Conservation (phyloP, 1,140 invertebrate species). For the Doryteuthis pealeii region DNA sequence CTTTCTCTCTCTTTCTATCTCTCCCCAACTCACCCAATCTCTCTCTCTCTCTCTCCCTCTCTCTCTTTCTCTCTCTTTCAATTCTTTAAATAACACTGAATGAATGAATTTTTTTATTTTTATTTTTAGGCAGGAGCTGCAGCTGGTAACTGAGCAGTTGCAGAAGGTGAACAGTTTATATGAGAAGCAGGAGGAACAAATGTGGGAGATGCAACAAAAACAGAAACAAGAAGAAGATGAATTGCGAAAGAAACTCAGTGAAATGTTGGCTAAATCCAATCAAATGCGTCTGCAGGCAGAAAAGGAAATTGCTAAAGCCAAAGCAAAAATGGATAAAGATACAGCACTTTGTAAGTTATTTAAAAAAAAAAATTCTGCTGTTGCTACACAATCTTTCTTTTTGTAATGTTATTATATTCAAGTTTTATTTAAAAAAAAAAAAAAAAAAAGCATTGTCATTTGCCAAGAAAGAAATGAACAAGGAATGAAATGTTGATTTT, state of each 20-base stretch:
- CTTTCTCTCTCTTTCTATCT: too few relatives aligned
- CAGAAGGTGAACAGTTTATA: slow-evolving; percentile 35
- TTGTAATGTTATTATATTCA: too few relatives aligned
- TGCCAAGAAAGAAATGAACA: too few relatives aligned
- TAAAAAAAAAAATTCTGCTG: not conserved
- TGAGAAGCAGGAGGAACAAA: slow-evolving; percentile 43
- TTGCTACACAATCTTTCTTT: too few relatives aligned
- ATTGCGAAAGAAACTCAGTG: slow-evolving; percentile 32
- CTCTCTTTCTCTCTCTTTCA: too few relatives aligned
- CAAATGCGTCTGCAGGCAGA: slow-evolving; percentile 29
- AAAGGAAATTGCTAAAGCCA: slow-evolving; percentile 35
- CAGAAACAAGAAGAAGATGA: slow-evolving; percentile 42
- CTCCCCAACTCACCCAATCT: too few relatives aligned
- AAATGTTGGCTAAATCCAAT: slow-evolving; percentile 32
- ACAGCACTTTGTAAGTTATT: slow-evolving; percentile 46
- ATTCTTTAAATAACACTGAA: too few relatives aligned
- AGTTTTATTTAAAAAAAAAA: too few relatives aligned
- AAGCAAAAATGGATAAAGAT: slow-evolving; percentile 37
- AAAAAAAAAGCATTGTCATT: too few relatives aligned
- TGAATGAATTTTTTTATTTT: too few relatives aligned
- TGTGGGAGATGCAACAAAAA: slow-evolving; percentile 42
- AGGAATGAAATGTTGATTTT: too few relatives aligned
- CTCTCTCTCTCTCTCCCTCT: too few relatives aligned
- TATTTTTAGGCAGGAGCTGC: slow-evolving; percentile 39
- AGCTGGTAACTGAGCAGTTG: slow-evolving; percentile 38